These are phyloP conservation scores for Emydocephalus ijimae DNA, from an alignment of 2,113 vertebrate genomes.

Conservation along the genomic window DNA sequence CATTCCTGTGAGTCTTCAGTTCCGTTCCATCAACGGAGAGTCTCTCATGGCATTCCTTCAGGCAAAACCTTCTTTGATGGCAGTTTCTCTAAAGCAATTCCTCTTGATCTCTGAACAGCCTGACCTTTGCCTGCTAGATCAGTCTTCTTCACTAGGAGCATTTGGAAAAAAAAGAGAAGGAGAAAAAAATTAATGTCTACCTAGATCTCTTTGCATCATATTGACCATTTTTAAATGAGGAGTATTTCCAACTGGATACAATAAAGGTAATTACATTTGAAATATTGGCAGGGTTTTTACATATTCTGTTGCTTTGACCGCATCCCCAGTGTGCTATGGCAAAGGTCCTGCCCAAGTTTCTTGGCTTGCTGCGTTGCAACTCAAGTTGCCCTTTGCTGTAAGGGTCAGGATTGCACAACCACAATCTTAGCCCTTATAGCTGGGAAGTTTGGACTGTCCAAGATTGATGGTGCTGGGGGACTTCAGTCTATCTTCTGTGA, in stretches of 20 bases:
- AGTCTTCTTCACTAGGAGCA: neutral
- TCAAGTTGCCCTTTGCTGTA: too few relatives aligned
- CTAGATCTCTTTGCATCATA: neutral
- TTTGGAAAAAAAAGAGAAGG: neutral
- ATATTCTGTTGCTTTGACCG: neutral
- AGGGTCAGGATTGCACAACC: too few relatives aligned
- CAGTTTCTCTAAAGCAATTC: neutral
- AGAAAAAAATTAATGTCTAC: neutral
- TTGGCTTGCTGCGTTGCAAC: too few relatives aligned
- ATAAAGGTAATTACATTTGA: neutral
- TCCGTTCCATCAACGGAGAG: neutral
- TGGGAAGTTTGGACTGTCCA: too few relatives aligned
- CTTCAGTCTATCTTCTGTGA: too few relatives aligned
- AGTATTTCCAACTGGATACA: neutral
- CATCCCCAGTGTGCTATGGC: too few relatives aligned
- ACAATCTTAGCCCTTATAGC: too few relatives aligned
- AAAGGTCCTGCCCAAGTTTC: too few relatives aligned
- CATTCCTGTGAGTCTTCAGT: neutral
- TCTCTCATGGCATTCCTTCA: neutral
- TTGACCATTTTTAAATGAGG: neutral
- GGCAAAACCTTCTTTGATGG: neutral
- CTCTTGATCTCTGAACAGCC: neutral
- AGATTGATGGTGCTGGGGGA: too few relatives aligned
- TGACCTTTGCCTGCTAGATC: neutral
- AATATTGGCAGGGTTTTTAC: neutral